Evolutionary conservation across 2,888 invertebrate species (phyloP), one percentile per base, ranked within the genome.

Genomic region (Drosophila picticornis): DNA sequence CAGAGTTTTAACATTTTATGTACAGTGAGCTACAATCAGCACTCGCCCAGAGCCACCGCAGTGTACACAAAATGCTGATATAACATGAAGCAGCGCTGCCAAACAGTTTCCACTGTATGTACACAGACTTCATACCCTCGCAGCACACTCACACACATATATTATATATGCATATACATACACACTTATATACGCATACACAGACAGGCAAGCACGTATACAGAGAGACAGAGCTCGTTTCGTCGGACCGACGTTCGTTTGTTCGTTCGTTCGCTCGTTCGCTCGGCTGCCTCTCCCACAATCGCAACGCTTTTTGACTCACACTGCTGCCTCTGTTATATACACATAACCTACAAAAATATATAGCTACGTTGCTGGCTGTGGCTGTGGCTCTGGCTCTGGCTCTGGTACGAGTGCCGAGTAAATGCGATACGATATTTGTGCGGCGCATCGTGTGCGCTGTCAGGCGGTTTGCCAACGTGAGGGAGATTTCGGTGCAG

Each of bases 341-440:
- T 91, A 91, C 88, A 91, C 88, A 91, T 91, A 91, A 91, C 91
- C 91, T 91, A 91, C 92, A 91, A 91, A 91, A 92, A 87, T 91
- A 85, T 84, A 84, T 90, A 83, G 77, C 73, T 88, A 83, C 72
- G 56, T 56, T 38, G 56, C 52, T 53, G 62, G 50, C 65, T 66
- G 57, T 73, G 57, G 76, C 76, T 74, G 38, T 58, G 64, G 81
- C 67, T 77, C 48, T 73, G 64, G 72, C 70, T 75, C 29, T 63
- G 69, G 74, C 72, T 81, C 68, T 77, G 80, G 76, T 78, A 32
- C 80, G 80, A 78, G 78, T 76, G 81, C 46, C 69, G 81, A 81
- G 79, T 81, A 84, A 79, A 86, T 85, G 78, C 83, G 81, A 81
- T 83, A 83, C 86, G 84, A 88, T 84, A 84, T 85, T 84, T 84